A percentile compares a stretch with the other conserved stretches of the same genome.
Conservation (phyloP, 2,113 vertebrate species). For the Neoarius graeffei region DNA sequence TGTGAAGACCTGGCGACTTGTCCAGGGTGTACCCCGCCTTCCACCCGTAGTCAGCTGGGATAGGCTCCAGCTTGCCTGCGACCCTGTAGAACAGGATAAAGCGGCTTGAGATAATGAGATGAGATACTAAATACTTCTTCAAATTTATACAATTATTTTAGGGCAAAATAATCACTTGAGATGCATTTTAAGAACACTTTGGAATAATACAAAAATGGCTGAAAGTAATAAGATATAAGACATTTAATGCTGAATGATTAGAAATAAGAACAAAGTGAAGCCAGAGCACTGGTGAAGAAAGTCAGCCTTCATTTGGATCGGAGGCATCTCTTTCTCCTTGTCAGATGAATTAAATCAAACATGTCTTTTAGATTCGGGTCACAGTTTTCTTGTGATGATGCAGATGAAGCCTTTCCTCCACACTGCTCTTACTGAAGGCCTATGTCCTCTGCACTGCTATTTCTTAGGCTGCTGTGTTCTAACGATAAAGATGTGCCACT, state of each 20-base stretch:
- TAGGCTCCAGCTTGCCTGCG: too few species aligned
- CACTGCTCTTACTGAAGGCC: neutral
- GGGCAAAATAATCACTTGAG: neutral
- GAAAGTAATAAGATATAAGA: neutral
- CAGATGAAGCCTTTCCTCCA: neutral
- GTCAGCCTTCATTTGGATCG: conserved; percentile 4
- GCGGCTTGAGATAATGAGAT: too few species aligned
- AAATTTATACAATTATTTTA: neutral
- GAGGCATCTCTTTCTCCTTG: conserved; percentile 24
- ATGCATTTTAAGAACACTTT: neutral
- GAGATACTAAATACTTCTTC: neutral
- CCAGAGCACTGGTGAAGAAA: conserved; percentile 3
- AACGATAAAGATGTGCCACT: conserved; percentile 22
- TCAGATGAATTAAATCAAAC: conserved; percentile 55
- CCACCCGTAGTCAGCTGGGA: too few species aligned
- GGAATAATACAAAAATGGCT: neutral
- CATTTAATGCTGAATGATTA: conserved; percentile 8
- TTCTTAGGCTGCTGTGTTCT: conserved; percentile 33
- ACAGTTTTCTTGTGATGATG: conserved; percentile 11
- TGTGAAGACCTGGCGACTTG: too few species aligned
- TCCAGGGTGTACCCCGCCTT: too few species aligned
- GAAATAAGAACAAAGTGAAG: neutral
- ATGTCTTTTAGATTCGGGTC: conserved; percentile 49
- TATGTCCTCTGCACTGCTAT: neutral
- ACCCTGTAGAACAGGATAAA: too few species aligned